Evolutionary conservation across 1,140 invertebrate genomes (phyloP).

Genomic region (Rhagoletis zephyria): DNA sequence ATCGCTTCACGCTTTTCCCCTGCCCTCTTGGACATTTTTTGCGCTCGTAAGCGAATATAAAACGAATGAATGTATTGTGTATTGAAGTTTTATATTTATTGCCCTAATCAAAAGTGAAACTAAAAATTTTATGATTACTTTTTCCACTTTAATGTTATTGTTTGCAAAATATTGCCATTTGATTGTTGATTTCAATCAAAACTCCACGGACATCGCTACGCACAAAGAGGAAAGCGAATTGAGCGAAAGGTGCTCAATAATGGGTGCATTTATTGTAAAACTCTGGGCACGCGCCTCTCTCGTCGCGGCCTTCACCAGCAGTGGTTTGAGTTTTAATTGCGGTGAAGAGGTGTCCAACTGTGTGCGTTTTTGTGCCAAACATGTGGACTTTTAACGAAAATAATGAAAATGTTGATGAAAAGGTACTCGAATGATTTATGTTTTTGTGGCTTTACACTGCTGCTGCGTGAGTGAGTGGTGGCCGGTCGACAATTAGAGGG

Average conservation of each 20-base stretch:
- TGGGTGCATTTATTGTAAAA: not conserved
- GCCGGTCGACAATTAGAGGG: not conserved
- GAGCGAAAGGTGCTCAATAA: not conserved
- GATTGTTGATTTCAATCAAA: slow-evolving; percentile 41
- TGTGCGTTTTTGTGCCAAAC: not conserved
- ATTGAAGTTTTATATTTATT: slow-evolving; percentile 38
- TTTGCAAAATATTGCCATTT: slow-evolving; percentile 45
- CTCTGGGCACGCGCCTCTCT: not conserved
- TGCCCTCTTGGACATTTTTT: not conserved
- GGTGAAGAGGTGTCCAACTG: slow-evolving; percentile 25
- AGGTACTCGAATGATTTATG: slow-evolving; percentile 28
- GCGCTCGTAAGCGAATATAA: not conserved
- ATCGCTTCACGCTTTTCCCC: not conserved
- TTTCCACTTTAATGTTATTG: slow-evolving; percentile 40
- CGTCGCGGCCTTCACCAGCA: not conserved
- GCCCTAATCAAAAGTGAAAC: slow-evolving; percentile 45
- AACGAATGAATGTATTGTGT: not conserved
- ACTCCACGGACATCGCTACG: not conserved
- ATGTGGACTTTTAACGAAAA: not conserved
- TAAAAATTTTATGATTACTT: slow-evolving; percentile 45
- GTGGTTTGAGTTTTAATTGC: slow-evolving; percentile 31
- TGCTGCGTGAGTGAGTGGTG: not conserved
- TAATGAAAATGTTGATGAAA: slow-evolving; percentile 1
- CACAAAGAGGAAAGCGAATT: not conserved
- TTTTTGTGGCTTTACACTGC: not conserved